These are phyloP conservation scores for Allacma fusca DNA, from an alignment of 2,888 invertebrate species.

Conservation along the genomic window DNA sequence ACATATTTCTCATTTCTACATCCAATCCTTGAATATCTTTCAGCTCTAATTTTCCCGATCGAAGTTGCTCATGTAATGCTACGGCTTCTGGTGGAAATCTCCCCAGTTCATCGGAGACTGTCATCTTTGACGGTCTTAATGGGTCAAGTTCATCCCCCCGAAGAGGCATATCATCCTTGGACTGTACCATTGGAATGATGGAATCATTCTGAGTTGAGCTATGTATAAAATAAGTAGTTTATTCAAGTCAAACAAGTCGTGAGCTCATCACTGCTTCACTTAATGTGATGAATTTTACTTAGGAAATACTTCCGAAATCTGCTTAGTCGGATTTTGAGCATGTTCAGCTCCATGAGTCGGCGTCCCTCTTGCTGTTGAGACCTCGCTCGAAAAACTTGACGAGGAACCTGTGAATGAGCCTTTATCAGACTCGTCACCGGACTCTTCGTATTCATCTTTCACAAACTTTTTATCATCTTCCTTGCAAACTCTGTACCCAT, in stretches of 20 bases:
- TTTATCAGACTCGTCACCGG: neutral
- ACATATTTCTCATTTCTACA: conserved; percentile 12
- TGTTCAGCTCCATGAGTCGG: neutral
- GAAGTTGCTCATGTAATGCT: neutral
- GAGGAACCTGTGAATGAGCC: neutral
- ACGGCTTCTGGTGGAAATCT: conserved; percentile 17
- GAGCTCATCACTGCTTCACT: too few relatives aligned
- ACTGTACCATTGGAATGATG: neutral
- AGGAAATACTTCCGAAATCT: neutral
- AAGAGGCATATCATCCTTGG: neutral
- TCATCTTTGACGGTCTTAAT: neutral
- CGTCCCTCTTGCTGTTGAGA: neutral
- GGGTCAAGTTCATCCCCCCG: neutral
- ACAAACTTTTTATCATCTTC: conserved; percentile 29
- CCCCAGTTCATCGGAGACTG: neutral
- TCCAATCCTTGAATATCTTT: conserved; percentile 20
- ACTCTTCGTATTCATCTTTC: conserved; percentile 32
- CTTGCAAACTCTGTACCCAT: conserved; percentile 13
- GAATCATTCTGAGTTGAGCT: neutral
- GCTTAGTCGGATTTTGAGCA: neutral
- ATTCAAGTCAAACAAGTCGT: too few relatives aligned
- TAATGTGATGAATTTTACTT: conserved; percentile 8
- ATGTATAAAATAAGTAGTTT: too few relatives aligned
- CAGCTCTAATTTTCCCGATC: conserved; percentile 1
- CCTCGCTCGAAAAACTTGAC: neutral